Base-by-base conservation (phyloP, 1,140 invertebrate genomes). In the Caenorhabditis tropicalis region DNA sequence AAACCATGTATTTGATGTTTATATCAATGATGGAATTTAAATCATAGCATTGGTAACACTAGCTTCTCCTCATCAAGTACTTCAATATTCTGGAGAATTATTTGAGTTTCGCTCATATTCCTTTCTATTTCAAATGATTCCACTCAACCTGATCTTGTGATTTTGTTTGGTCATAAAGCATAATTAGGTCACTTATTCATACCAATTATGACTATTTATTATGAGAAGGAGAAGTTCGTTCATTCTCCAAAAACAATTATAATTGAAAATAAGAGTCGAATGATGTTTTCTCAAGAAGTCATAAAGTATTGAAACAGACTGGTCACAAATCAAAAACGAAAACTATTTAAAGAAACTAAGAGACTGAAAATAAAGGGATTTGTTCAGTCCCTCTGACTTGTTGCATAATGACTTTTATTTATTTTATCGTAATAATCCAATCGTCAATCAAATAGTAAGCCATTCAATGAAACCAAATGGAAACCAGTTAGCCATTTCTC, bases 201-300 rank as follows among this genome's bases (percentile, higher is more conserved):
- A 19, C 16, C 58, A 65, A 36, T 65, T 65, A 65, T 65, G 16
- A 65, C 12, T 1, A 33, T 65, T 65, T n/a, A n/a, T n/a, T n/a
- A n/a, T n/a, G n/a, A n/a, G n/a, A n/a, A n/a, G 9, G 10, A 24
- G 31, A 36, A 19, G n/a, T 2, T 65, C 6, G 12, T 65, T 21
- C 9, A 3, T 7, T 27, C 1, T 56, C 24, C 9, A 36, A 51
- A 51, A n/a, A 19, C 48, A 51, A 51, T 27, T 27, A n/a, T 33
- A 65, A 33, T 33, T 65, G 19, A 21, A 33, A 36, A 65, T 10
- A 36, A 36, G 12, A 1, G 15, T 27, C 58, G 5, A 65, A 24
- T n/a, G n/a, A n/a, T 65, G 58, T 65, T 65, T 5, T 65, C 9
- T 36, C 29, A 65, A 65, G 58, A 65, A 65, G 58, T 65, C 58